Percentiles rank a stretch among this genome's conserved stretches.
Conservation (phyloP, 2,888 invertebrate genomes). For the Trichogramma dendrolimi region DNA sequence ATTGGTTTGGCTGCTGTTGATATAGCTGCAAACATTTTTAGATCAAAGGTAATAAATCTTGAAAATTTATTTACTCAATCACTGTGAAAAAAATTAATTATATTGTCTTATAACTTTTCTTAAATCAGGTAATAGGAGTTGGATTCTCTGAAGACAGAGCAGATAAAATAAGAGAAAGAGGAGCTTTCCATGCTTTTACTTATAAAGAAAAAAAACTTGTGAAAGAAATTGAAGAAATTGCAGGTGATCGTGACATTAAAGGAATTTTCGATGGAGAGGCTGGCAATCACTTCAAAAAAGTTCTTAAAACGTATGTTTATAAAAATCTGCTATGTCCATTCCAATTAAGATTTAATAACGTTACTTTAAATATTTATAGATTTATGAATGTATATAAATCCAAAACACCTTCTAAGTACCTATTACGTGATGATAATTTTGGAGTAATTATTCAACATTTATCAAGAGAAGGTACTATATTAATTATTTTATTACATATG, state of each 20-base stretch:
- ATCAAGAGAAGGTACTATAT: slow-evolving; percentile 41
- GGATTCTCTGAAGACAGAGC: slow-evolving; percentile 62
- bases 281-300: slow-evolving; percentile 58
- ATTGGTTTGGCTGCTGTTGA: slow-evolving; percentile 65
- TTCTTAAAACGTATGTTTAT: slow-evolving; percentile 57
- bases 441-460: slow-evolving; percentile 44
- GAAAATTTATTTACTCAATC: slow-evolving; percentile 2
- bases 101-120: slow-evolving; percentile 3
- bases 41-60: slow-evolving; percentile 56
- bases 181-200: slow-evolving; percentile 63
- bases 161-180: slow-evolving; percentile 58
- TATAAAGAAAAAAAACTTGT: slow-evolving; percentile 57
- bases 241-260: slow-evolving; percentile 59
- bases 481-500: slow-evolving; percentile 4
- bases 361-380: slow-evolving; percentile 34
- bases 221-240: slow-evolving; percentile 57
- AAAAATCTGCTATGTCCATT: slow-evolving; percentile 1
- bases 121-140: slow-evolving; percentile 63
- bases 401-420: slow-evolving; percentile 34
- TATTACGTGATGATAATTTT: slow-evolving; percentile 45
- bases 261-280: slow-evolving; percentile 66
- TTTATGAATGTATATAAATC: slow-evolving; percentile 44
- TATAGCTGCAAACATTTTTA: slow-evolving; percentile 65
- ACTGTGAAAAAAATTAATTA: not conserved
- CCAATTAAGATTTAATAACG: slow-evolving; percentile 1